Conservation (phyloP, 2,888 invertebrate species). For the Dicyrtoma fusca region DNA sequence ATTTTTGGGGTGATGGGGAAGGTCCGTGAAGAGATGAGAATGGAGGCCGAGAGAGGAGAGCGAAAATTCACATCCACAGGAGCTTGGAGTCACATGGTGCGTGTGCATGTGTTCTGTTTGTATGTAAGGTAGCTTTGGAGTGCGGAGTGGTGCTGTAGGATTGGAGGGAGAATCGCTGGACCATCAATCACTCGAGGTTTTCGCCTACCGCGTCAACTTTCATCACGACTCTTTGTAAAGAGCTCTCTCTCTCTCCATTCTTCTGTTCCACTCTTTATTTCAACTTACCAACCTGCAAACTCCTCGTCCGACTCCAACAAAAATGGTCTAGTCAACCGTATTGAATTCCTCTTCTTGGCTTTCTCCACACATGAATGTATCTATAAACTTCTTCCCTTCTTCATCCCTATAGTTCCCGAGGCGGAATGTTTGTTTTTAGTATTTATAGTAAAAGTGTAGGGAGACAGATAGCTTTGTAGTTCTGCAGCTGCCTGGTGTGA, state of each 20-base stretch:
- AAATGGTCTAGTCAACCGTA: neutral
- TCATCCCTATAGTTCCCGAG: neutral
- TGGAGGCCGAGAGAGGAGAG: too few relatives aligned
- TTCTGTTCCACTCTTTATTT: neutral
- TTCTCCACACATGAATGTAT: neutral
- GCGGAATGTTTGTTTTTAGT: too few relatives aligned
- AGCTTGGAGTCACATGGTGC: neutral
- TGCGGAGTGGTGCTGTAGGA: too few relatives aligned
- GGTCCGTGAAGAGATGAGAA: neutral
- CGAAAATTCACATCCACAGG: neutral
- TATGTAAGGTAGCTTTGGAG: too few relatives aligned
- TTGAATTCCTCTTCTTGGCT: neutral
- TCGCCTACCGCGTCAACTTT: constrained; percentile 50
- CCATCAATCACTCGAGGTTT: constrained; percentile 54
- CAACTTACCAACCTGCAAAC: neutral
- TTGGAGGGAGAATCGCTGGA: constrained; percentile 43
- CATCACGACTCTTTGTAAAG: constrained; percentile 41
- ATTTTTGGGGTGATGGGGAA: constrained; percentile 17
- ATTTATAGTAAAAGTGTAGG: too few relatives aligned
- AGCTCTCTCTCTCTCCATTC: constrained; percentile 16
- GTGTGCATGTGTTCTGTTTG: neutral
- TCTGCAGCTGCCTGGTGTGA: too few relatives aligned
- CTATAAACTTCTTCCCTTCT: neutral
- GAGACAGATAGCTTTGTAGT: too few relatives aligned
- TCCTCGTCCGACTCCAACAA: neutral